phyloP scores from a whole-genome alignment of 2,888 invertebrate genomes.

The Drosophila paramelanica region DNA sequence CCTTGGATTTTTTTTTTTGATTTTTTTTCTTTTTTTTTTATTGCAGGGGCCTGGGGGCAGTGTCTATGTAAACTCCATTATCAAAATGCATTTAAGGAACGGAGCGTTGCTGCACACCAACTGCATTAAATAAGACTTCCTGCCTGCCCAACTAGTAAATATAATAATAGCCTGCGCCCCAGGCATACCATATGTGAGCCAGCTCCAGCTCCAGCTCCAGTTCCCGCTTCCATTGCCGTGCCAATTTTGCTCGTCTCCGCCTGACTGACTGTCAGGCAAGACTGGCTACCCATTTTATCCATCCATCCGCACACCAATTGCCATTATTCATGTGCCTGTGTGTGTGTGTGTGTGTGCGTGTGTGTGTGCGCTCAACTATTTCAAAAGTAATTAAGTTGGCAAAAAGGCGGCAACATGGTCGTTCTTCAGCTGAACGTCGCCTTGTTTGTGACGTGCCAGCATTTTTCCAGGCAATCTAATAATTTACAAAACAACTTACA shows the following conservation, averaged over 20 bases:
- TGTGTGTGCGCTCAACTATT: slow-evolving; percentile 63
- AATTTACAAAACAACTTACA: slow-evolving; percentile 56
- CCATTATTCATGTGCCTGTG: slow-evolving; percentile 42
- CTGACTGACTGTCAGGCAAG: slow-evolving; percentile 8
- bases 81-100: slow-evolving; percentile 50
- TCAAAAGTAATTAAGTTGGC: slow-evolving; percentile 77
- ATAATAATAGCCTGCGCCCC: slow-evolving; percentile 49
- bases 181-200: slow-evolving; percentile 10
- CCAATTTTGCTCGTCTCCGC: not conserved
- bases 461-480: slow-evolving; percentile 75
- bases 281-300: slow-evolving; percentile 31
- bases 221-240: not conserved
- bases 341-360: slow-evolving; percentile 13
- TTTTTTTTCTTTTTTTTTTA: no score
- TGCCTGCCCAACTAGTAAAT: slow-evolving; percentile 32
- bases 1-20: no score
- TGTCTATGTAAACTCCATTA: slow-evolving; percentile 45
- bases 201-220: not conserved
- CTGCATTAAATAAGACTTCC: slow-evolving; percentile 39
- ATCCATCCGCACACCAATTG: slow-evolving; percentile 39
- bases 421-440: slow-evolving; percentile 25
- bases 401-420: slow-evolving; percentile 59
- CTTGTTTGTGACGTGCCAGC: slow-evolving; percentile 37
- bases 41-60: no score
- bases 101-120: slow-evolving; percentile 30